Conservation (phyloP, 2,797 vertebrate genomes). For the Tokudaia tokunoshimensis region DNA sequence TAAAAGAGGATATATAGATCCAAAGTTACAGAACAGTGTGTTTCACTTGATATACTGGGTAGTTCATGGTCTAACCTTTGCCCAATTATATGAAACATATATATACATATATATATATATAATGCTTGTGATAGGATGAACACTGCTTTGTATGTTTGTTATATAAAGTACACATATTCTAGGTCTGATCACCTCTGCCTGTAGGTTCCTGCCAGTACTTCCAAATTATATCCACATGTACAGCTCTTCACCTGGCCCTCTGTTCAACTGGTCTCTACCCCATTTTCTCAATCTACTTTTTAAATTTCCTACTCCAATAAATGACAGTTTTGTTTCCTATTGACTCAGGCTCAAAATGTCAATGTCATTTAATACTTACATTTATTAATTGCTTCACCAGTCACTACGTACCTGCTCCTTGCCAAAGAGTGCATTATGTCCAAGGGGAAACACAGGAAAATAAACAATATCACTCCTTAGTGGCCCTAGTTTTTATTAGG, state of each 20-base stretch:
- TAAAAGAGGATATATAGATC: neutral
- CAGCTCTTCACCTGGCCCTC: neutral
- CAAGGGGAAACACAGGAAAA: neutral
- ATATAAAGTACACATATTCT: neutral
- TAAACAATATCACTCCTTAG: neutral
- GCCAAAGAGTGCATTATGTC: slow-evolving; percentile 18
- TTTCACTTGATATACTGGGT: neutral
- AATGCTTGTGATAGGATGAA: neutral
- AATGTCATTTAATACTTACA: neutral
- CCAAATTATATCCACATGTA: neutral
- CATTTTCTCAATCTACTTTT: neutral
- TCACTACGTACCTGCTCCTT: slow-evolving; percentile 12
- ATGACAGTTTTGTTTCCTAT: slow-evolving; percentile 1
- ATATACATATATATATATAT: no score
- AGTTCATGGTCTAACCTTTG: neutral
- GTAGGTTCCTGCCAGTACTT: neutral
- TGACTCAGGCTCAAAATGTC: slow-evolving; percentile 12
- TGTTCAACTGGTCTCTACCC: neutral
- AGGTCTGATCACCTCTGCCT: neutral
- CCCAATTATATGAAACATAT: neutral
- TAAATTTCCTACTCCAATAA: slow-evolving; percentile 3
- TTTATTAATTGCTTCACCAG: slow-evolving; percentile 30
- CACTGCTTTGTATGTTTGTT: neutral
- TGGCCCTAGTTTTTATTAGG: neutral
- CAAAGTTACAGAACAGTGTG: neutral